Evolutionary conservation across 37 sponge, comb jelly and placozoan species (phyloP).

Genomic region (Diacarnus erythraeanus): DNA sequence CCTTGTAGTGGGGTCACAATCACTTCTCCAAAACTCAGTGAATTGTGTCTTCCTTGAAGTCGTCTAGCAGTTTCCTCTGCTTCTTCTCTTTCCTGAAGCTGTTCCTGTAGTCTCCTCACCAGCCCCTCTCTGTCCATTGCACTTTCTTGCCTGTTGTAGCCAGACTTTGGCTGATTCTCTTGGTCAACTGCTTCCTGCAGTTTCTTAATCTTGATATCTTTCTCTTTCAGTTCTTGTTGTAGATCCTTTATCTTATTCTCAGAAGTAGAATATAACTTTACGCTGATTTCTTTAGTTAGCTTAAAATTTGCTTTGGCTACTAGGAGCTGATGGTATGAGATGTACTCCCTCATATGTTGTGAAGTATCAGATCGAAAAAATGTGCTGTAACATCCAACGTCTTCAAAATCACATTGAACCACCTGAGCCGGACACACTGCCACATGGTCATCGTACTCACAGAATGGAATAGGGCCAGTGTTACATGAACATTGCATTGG

Average conservation of each 20-base stretch:
- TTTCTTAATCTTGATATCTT: not conserved
- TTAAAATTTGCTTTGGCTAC: constrained; percentile 1
- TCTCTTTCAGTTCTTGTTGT: not conserved
- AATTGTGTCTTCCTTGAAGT: not conserved
- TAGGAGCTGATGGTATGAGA: constrained; percentile 8
- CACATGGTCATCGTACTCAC: constrained; percentile 15
- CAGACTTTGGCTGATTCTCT: not conserved
- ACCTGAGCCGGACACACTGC: constrained; percentile 29
- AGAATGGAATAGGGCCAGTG: constrained; percentile 6
- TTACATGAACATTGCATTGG: constrained; percentile 36
- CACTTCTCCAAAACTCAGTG: not conserved
- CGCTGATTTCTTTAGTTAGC: not conserved
- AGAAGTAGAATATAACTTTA: not conserved
- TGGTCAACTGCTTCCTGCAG: not conserved
- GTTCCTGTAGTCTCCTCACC: not conserved
- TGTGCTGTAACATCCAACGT: constrained; percentile 20
- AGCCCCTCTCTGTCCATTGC: not conserved
- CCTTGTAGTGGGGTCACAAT: not conserved
- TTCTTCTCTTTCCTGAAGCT: not conserved
- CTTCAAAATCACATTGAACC: constrained; percentile 33
- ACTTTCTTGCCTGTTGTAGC: not conserved
- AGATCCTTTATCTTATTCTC: not conserved
- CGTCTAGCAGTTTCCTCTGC: not conserved
- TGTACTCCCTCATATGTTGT: constrained; percentile 18
- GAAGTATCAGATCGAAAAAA: constrained; percentile 5